A percentile compares a stretch with the other conserved stretches of the same genome.
phyloP scores from a whole-genome alignment of 2,888 invertebrate genomes.

The Melitaea athalia region DNA sequence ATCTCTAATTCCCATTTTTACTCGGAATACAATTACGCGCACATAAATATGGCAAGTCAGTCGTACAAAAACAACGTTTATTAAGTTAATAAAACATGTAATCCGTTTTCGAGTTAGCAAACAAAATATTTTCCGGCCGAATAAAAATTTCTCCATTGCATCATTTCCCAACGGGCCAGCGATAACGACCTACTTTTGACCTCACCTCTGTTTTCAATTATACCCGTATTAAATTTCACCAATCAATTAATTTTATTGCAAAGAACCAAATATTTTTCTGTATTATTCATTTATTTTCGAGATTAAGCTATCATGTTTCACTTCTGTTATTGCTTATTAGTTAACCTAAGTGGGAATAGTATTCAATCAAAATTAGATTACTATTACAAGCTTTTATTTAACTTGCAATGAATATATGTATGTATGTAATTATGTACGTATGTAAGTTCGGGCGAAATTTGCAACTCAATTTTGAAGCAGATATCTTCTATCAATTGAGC shows the following conservation, averaged over 20 bases:
- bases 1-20: background rate
- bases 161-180: conserved; percentile 67
- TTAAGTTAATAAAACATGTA: conserved; percentile 51
- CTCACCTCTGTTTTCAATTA: conserved; percentile 75
- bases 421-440: too few relatives aligned
- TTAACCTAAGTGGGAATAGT: too few relatives aligned
- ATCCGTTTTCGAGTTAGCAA: conserved; percentile 56
- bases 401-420: too few relatives aligned
- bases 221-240: conserved; percentile 64
- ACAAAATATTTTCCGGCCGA: conserved; percentile 58
- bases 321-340: too few relatives aligned
- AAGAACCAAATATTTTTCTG: background rate
- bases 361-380: too few relatives aligned
- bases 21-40: background rate
- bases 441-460: too few relatives aligned
- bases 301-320: too few relatives aligned
- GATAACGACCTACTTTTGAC: conserved; percentile 71
- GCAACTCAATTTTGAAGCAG: too few relatives aligned
- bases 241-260: conserved; percentile 5
- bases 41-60: conserved; percentile 36
- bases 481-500: too few relatives aligned
- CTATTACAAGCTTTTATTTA: too few relatives aligned
- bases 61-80: conserved; percentile 29
- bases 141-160: conserved; percentile 58
- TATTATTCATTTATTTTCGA: too few relatives aligned